These are phyloP conservation scores for Drosophila pandora DNA, from an alignment of 1,140 invertebrate species.

Conservation along the genomic window DNA sequence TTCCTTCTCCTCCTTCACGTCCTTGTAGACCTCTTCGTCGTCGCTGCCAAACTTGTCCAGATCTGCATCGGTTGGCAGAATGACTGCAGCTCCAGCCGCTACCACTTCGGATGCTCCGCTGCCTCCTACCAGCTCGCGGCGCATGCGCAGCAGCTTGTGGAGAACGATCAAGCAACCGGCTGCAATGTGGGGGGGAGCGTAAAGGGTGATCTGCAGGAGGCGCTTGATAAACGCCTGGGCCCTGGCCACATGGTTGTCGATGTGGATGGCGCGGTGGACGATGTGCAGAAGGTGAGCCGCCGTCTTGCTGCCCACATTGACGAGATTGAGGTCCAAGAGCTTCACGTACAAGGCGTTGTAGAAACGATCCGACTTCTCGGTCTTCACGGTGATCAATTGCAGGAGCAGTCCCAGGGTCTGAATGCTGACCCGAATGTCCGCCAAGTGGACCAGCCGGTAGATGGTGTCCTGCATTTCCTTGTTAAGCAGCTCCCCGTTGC, in stretches of 20 bases:
- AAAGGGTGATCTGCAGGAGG: slow-evolving; percentile 89
- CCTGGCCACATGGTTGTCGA: slow-evolving; percentile 89
- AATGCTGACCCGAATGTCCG: slow-evolving; percentile 92
- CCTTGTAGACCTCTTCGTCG: slow-evolving; percentile 85
- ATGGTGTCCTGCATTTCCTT: slow-evolving; percentile 88
- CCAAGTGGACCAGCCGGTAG: slow-evolving; percentile 94
- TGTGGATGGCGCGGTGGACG: slow-evolving; percentile 92
- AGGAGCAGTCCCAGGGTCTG: slow-evolving; percentile 94
- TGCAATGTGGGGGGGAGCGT: slow-evolving; percentile 67
- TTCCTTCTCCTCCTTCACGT: slow-evolving; percentile 79
- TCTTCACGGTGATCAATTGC: slow-evolving; percentile 89
- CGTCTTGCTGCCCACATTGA: slow-evolving; percentile 87
- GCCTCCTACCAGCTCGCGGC: slow-evolving; percentile 61
- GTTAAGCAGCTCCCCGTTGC: slow-evolving; percentile 61
- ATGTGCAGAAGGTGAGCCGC: slow-evolving; percentile 94
- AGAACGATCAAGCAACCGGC: slow-evolving; percentile 80
- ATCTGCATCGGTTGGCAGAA: slow-evolving; percentile 36
- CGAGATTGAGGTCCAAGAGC: slow-evolving; percentile 90
- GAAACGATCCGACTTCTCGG: slow-evolving; percentile 87
- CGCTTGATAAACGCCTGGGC: slow-evolving; percentile 95
- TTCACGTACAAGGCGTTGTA: slow-evolving; percentile 96
- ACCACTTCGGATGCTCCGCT: slow-evolving; percentile 27
- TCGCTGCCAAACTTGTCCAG: slow-evolving; percentile 84
- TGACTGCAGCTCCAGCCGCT: background rate
- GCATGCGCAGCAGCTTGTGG: slow-evolving; percentile 76